phyloP scores from a whole-genome alignment of 2,888 invertebrate species.

The Rhagium mordax region DNA sequence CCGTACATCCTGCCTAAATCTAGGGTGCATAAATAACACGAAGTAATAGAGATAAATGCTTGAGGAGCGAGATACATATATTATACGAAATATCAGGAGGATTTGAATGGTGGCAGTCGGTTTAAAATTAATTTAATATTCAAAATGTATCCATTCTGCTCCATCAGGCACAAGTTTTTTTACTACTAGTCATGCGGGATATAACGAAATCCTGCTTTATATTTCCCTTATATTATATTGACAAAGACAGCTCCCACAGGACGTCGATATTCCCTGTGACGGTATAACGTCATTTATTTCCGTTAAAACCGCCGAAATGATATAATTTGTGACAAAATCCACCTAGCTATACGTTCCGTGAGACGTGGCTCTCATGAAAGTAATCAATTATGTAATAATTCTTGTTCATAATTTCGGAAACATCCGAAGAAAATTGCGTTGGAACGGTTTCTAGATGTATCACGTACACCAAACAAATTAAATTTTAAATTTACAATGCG shows the following conservation, averaged over 20 bases:
- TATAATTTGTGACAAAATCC: neutral
- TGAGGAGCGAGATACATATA: neutral
- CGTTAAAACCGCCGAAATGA: conserved; percentile 2
- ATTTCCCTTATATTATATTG: neutral
- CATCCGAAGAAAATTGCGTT: neutral
- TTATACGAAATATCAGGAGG: neutral
- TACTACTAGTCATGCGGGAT: neutral
- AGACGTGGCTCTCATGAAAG: neutral
- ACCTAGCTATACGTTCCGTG: too few relatives aligned
- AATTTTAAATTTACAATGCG: too few relatives aligned
- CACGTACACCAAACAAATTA: too few relatives aligned
- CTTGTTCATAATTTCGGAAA: neutral
- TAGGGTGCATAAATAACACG: conserved; percentile 7
- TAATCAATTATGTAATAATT: neutral
- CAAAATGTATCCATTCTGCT: conserved; percentile 4
- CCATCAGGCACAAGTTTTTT: conserved; percentile 1
- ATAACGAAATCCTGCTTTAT: conserved; percentile 6
- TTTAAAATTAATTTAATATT: conserved; percentile 8
- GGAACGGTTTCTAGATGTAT: neutral
- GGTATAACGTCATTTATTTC: neutral
- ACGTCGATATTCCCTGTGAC: conserved; percentile 6
- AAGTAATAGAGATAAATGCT: conserved; percentile 17
- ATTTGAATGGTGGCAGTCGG: neutral
- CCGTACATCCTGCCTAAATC: neutral
- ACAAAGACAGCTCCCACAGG: neutral